Percentiles rank a stretch among this genome's conserved stretches.
Conservation (phyloP, 2,113 vertebrate genomes). For the Cottus gobio region DNA sequence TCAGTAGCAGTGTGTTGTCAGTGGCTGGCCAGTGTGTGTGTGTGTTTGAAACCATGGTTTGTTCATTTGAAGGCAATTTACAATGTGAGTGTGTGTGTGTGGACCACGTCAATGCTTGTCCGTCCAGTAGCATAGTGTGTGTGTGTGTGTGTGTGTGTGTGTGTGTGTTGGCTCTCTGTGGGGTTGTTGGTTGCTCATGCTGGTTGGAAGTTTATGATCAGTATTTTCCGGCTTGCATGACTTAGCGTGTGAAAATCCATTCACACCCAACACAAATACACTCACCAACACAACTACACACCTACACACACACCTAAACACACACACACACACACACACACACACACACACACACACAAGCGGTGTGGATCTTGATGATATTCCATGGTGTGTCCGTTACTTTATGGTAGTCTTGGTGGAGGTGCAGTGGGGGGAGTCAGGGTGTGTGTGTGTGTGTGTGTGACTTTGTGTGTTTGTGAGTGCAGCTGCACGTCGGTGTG, state of each 20-base stretch:
- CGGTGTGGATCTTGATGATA: constrained; percentile 78
- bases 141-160: constrained; percentile 52
- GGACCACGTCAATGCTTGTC: constrained; percentile 40
- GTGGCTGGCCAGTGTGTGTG: constrained; percentile 37
- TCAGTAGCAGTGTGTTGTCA: constrained; percentile 65
- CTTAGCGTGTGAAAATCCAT: constrained; percentile 84
- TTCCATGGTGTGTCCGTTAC: constrained; percentile 79
- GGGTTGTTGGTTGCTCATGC: constrained; percentile 78
- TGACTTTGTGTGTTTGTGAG: constrained; percentile 67
- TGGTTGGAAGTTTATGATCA: constrained; percentile 84
- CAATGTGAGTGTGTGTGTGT: constrained; percentile 45
- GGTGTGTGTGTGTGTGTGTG: constrained; percentile 39
- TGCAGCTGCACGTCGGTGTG: constrained; percentile 74
- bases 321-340: constrained; percentile 60
- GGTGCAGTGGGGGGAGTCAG: constrained; percentile 44
- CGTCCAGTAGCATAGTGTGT: constrained; percentile 53
- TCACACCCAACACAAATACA: constrained; percentile 81
- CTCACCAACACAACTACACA: constrained; percentile 35
- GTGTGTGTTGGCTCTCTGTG: constrained; percentile 71
- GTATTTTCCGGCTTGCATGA: constrained; percentile 85
- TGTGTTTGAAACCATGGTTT: constrained; percentile 44
- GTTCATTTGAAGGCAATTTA: constrained; percentile 41
- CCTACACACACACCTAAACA: constrained; percentile 31
- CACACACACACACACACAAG: constrained; percentile 33
- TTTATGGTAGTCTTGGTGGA: constrained; percentile 75